phyloP scores from a whole-genome alignment of 1,140 invertebrate genomes.

The Dryas iulia region DNA sequence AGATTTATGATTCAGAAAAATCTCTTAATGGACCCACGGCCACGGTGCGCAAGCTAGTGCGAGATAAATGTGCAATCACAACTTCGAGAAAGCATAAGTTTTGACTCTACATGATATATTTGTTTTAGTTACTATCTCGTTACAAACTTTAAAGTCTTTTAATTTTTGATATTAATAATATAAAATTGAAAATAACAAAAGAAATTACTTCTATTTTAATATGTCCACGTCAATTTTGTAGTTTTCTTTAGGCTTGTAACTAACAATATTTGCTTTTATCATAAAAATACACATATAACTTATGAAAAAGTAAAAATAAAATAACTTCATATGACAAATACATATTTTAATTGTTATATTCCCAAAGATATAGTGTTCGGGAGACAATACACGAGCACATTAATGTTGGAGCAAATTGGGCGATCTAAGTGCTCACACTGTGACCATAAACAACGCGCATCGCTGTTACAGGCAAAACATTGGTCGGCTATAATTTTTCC shows the following conservation, averaged over 20 bases:
- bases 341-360: slow-evolving; percentile 65
- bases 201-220: no score
- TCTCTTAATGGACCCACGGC: slow-evolving; percentile 76
- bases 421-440: slow-evolving; percentile 62
- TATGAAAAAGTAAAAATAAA: no score
- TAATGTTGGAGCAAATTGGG: slow-evolving; percentile 71
- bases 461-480: slow-evolving; percentile 75
- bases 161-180: background rate
- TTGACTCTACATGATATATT: slow-evolving; percentile 72
- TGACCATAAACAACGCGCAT: slow-evolving; percentile 70
- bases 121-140: slow-evolving; percentile 41
- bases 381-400: slow-evolving; percentile 62
- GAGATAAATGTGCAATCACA: slow-evolving; percentile 79
- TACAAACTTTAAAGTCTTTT: background rate
- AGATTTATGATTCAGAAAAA: slow-evolving; percentile 79
- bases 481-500: slow-evolving; percentile 78
- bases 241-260: no score
- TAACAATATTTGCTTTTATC: no score
- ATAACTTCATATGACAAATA: slow-evolving; percentile 2
- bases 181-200: no score
- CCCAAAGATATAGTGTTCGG: slow-evolving; percentile 63
- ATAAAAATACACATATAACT: no score
- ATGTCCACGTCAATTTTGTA: no score
- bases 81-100: slow-evolving; percentile 74
- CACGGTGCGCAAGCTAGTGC: slow-evolving; percentile 56